These are phyloP conservation scores for Drosophila aldrichi DNA, from an alignment of 2,888 invertebrate genomes.

Conservation along the genomic window DNA sequence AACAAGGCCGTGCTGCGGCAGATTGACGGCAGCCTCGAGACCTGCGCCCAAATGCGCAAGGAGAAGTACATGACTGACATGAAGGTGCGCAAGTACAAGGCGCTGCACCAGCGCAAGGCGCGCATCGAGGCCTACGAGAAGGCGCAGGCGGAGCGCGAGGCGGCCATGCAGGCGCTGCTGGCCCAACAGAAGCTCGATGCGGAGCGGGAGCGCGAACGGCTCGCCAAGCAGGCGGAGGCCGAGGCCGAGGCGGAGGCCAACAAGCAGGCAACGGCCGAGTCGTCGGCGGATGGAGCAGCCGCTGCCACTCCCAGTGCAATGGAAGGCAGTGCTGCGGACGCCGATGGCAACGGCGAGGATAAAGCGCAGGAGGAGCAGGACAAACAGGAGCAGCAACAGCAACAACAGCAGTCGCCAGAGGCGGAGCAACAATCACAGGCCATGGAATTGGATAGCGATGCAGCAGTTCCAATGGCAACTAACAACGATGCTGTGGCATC, in stretches of 20 bases:
- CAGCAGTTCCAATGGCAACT: conserved; percentile 12
- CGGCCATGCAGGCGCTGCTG: conserved; percentile 82
- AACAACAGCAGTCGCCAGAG: conserved; percentile 20
- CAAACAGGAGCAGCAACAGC: conserved; percentile 34
- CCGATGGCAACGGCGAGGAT: conserved; percentile 34
- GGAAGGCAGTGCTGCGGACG: not conserved
- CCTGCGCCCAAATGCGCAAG: conserved; percentile 93
- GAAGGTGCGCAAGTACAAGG: conserved; percentile 94
- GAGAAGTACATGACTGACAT: conserved; percentile 97
- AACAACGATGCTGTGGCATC: conserved; percentile 13
- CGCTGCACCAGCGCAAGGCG: conserved; percentile 90
- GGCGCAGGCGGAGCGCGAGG: conserved; percentile 84
- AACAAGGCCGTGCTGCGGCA: conserved; percentile 96
- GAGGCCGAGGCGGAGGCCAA: conserved; percentile 69
- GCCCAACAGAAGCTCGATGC: conserved; percentile 85
- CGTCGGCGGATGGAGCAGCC: not conserved
- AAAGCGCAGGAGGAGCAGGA: conserved; percentile 15
- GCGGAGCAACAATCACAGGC: conserved; percentile 43
- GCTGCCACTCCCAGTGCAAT: not conserved
- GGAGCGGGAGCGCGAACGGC: conserved; percentile 71
- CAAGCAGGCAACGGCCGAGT: conserved; percentile 42
- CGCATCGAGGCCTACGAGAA: conserved; percentile 91
- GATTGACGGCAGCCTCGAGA: conserved; percentile 95
- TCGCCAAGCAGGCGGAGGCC: conserved; percentile 70
- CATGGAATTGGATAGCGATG: conserved; percentile 78